These are phyloP conservation scores for Ips typographus DNA, from an alignment of 1,140 invertebrate species.

Conservation along the genomic window DNA sequence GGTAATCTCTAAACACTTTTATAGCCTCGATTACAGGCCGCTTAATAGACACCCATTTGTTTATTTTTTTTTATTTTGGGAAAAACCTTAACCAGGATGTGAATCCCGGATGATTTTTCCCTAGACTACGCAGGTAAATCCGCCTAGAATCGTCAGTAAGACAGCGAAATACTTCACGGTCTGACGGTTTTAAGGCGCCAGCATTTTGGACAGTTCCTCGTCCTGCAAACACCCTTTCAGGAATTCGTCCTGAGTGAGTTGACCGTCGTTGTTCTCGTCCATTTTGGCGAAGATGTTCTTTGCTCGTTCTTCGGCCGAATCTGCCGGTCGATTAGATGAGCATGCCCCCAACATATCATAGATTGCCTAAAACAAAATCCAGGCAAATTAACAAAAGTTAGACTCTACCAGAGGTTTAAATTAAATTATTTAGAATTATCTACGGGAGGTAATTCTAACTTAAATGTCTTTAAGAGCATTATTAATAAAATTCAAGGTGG, in stretches of 20 bases:
- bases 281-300: slow-evolving; percentile 99
- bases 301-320: slow-evolving; percentile 93
- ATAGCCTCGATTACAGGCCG: background rate
- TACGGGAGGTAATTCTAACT: too few species aligned
- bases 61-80: too few species aligned
- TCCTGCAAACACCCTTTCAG: slow-evolving; percentile 98
- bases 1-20: background rate
- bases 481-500: too few species aligned
- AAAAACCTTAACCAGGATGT: too few species aligned
- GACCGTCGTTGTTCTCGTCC: slow-evolving; percentile 98
- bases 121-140: background rate
- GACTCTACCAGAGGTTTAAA: background rate
- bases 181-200: slow-evolving; percentile 74
- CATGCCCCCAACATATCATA: slow-evolving; percentile 98
- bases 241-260: slow-evolving; percentile 98
- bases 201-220: slow-evolving; percentile 94
- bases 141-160: too few species aligned
- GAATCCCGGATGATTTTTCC: too few species aligned
- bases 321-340: slow-evolving; percentile 87
- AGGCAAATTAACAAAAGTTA: background rate
- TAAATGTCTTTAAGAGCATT: too few species aligned
- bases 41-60: background rate
- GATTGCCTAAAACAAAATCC: slow-evolving; percentile 75
- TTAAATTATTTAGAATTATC: too few species aligned
- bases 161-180: background rate